Evolutionary conservation across 2,888 invertebrate genomes (phyloP), one percentile per base, ranked within the genome.

Genomic region (Melangyna quadrimaculata): DNA sequence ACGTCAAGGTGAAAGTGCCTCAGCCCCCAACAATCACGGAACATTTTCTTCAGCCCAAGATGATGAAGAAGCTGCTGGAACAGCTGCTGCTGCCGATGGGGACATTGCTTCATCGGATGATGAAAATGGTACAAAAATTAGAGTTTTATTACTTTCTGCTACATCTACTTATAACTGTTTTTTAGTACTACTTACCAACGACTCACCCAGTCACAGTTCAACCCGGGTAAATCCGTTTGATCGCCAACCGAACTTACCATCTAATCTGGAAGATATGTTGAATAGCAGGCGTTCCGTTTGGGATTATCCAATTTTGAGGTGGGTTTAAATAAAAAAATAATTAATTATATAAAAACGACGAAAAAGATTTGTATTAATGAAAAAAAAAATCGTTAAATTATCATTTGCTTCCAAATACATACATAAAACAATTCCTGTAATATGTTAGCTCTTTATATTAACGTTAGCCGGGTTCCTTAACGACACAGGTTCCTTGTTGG

Each of bases 1-100:
- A 61, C 94, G 94, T 69, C 93, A 94, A 14, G 89, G 92, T 43
- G 91, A 92, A 45, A 91, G 90, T 87, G 88, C 91, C 9, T 29
- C 70, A 24, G 37, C 88, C 86, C 74, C 89, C 43, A 89, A 89
- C 29, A 91, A 92, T 77, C 92, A 92, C 87, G 93, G 92, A 55
- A 93, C 92, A 27, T 92, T 92, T 88, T 87, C 61, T 88, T 84
- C 82, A 74, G 61, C 40, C 74, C 87, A 73, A n/a, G 71, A 65
- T n/a, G 83, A 70, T 19, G 86, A 86, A 40, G 88, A 88, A 61
- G 78, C 86, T 24, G 88, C 78, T 19, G 37, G 72, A 69, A 81
- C 61, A 53, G 84, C 77, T 72, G 80, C 78, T 40, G 61, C 87
- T 32, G 87, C 87, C 32, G 88, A 90, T 71, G 87, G 88, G 8